phyloP scores from a whole-genome alignment of 2,113 vertebrate species.

The Pipra filicauda region DNA sequence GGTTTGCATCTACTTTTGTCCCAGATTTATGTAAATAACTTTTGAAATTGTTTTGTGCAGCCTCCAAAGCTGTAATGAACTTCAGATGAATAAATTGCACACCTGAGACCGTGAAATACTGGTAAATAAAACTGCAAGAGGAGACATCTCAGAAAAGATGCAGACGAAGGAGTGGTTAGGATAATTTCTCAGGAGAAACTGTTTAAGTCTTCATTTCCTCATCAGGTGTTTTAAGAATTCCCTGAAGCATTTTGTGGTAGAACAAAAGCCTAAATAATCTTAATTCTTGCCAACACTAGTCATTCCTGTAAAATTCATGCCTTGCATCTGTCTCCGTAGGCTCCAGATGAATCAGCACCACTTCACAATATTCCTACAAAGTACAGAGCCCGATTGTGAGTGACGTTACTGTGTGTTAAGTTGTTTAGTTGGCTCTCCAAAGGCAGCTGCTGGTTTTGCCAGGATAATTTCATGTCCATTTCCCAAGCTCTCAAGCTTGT shows the following conservation, averaged over 20 bases:
- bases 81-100: not conserved
- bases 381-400: not conserved
- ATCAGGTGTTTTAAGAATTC: not conserved
- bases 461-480: not conserved
- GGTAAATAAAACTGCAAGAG: not conserved
- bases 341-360: not conserved
- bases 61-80: not conserved
- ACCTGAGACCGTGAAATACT: not conserved
- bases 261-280: not conserved
- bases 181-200: not conserved
- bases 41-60: not conserved
- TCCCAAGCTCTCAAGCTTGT: not conserved
- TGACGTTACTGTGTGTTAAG: rapidly evolving
- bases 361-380: not conserved
- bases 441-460: not conserved
- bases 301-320: not conserved
- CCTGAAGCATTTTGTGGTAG: not conserved
- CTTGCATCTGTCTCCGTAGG: not conserved
- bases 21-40: not conserved
- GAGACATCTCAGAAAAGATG: not conserved
- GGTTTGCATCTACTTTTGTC: not conserved
- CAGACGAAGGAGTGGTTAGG: not conserved
- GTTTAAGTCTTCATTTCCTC: not conserved
- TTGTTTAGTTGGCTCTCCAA: not conserved
- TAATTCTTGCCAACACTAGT: not conserved